Evolutionary conservation across 2,113 vertebrate genomes (phyloP).

Genomic region (Peromyscus polionotus): DNA sequence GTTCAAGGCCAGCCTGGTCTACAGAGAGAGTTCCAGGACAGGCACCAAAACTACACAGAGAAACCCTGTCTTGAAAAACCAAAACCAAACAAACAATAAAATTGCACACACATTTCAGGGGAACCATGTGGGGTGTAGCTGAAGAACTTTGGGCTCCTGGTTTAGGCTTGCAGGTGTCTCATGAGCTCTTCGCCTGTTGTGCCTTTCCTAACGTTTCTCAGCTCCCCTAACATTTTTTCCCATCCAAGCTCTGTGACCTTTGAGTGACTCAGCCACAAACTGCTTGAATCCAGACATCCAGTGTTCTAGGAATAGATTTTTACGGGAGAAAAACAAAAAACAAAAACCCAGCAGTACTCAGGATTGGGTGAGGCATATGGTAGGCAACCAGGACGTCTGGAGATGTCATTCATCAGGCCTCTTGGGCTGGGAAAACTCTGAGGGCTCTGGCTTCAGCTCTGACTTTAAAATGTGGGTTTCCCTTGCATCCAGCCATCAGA

Average conservation of each 20-base stretch:
- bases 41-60: neutral
- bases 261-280: neutral
- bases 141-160: neutral
- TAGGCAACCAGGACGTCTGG: neutral
- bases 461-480: fast-evolving
- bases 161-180: neutral
- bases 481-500: neutral
- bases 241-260: neutral
- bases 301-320: neutral
- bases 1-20: neutral
- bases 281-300: neutral
- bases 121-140: neutral
- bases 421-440: neutral
- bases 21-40: neutral
- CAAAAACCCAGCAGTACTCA: neutral
- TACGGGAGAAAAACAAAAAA: neutral
- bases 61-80: neutral
- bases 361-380: neutral
- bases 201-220: neutral
- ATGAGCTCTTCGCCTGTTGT: fast-evolving
- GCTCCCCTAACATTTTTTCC: neutral
- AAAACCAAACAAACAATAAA: neutral
- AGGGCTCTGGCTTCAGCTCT: neutral
- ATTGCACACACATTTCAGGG: neutral
- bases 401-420: neutral